phyloP scores from a whole-genome alignment of 2,888 invertebrate genomes.

The Bombyx huttoni region DNA sequence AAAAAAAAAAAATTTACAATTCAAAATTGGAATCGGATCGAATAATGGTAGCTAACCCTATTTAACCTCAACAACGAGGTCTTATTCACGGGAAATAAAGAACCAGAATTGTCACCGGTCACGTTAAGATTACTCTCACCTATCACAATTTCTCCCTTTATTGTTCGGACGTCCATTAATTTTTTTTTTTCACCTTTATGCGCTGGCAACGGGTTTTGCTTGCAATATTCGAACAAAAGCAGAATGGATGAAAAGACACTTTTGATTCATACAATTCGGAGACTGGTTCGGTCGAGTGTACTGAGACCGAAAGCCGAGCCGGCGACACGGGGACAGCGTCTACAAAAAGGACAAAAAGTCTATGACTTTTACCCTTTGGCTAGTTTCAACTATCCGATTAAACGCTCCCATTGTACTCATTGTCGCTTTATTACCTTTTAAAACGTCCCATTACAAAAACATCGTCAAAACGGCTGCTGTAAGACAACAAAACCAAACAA shows the following conservation, averaged over 20 bases:
- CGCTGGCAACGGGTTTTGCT: slow-evolving; percentile 54
- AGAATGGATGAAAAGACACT: slow-evolving; percentile 54
- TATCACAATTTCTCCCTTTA: slow-evolving; percentile 64
- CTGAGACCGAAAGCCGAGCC: slow-evolving; percentile 6
- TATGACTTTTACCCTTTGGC: slow-evolving; percentile 8
- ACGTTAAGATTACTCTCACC: slow-evolving; percentile 65
- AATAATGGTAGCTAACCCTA: slow-evolving; percentile 42
- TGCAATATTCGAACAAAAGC: slow-evolving; percentile 49
- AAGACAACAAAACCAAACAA: background rate
- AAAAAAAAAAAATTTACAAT: slow-evolving; percentile 39
- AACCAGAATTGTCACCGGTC: slow-evolving; percentile 45
- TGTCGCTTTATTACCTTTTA: background rate
- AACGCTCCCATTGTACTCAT: background rate
- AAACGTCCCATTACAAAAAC: background rate
- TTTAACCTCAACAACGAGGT: slow-evolving; percentile 48
- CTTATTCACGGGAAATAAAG: slow-evolving; percentile 40
- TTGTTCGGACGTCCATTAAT: slow-evolving; percentile 64
- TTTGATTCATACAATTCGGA: slow-evolving; percentile 49
- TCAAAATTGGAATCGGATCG: slow-evolving; percentile 39
- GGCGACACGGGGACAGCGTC: slow-evolving; percentile 11
- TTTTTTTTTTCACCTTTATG: slow-evolving; percentile 40
- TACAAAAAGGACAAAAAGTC: background rate
- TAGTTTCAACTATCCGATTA: slow-evolving; percentile 1
- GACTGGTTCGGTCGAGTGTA: slow-evolving; percentile 41
- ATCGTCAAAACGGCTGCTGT: background rate